Evolutionary conservation across 2,888 invertebrate species (phyloP).

Genomic region (Perdita meconis): DNA sequence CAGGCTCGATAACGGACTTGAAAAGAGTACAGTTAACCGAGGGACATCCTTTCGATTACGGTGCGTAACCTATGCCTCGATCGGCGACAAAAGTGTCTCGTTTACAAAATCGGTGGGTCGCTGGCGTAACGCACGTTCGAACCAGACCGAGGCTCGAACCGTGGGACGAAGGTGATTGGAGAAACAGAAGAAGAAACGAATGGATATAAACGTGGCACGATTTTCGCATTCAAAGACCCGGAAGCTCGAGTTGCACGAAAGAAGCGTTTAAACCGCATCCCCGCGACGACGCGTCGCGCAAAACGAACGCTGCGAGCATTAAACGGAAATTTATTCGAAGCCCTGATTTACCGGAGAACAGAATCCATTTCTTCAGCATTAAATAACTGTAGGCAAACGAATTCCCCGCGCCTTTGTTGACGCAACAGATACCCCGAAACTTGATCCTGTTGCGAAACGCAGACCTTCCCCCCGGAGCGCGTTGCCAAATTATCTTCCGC

Average conservation of each 20-base stretch:
- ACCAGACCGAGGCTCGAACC: constrained; percentile 35
- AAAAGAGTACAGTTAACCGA: constrained; percentile 58
- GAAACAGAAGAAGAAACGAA: constrained; percentile 11
- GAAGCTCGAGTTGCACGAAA: constrained; percentile 30
- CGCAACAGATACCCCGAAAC: too few relatives aligned
- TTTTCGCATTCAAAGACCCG: constrained; percentile 60
- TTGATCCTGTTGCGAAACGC: too few relatives aligned
- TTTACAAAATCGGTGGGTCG: constrained; percentile 58
- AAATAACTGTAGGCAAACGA: too few relatives aligned
- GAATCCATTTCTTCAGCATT: too few relatives aligned
- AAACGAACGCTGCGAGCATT: constrained; percentile 42
- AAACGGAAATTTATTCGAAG: neutral
- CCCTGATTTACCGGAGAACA: too few relatives aligned
- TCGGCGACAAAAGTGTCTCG: constrained; percentile 56
- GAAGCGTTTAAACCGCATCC: constrained; percentile 17
- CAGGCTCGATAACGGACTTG: constrained; percentile 47
- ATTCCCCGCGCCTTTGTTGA: too few relatives aligned
- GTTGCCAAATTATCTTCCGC: neutral
- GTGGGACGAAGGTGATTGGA: constrained; percentile 15
- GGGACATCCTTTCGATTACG: constrained; percentile 38
- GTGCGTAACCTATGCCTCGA: constrained; percentile 40
- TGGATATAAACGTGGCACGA: constrained; percentile 34
- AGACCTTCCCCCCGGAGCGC: too few relatives aligned
- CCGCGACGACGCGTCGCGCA: constrained; percentile 7
- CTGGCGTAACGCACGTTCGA: constrained; percentile 53